Conservation (phyloP, 2,888 invertebrate species). For the Drosophila atripex region DNA sequence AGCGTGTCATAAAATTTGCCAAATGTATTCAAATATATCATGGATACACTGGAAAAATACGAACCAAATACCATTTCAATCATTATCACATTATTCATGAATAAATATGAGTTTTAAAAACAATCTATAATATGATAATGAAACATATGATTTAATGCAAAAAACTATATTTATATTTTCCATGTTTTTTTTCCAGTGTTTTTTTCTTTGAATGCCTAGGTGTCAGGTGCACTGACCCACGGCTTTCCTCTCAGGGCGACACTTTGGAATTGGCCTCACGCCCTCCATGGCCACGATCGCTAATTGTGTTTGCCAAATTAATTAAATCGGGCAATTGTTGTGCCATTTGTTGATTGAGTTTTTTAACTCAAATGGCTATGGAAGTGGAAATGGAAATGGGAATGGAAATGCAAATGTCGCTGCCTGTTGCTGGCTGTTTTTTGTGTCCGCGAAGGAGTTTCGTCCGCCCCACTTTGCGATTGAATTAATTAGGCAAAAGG, state of each 20-base stretch:
- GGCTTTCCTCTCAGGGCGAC: slow-evolving; percentile 6
- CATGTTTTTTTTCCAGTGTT: background rate
- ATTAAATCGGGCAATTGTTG: slow-evolving; percentile 62
- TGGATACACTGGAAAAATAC: slow-evolving; percentile 11
- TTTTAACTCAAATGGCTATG: slow-evolving; percentile 35
- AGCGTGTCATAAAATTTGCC: slow-evolving; percentile 45
- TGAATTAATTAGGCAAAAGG: slow-evolving; percentile 76
- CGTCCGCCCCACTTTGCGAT: slow-evolving; percentile 29
- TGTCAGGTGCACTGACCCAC: slow-evolving; percentile 45
- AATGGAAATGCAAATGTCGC: slow-evolving; percentile 40
- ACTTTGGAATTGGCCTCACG: slow-evolving; percentile 58
- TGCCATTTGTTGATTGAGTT: slow-evolving; percentile 65
- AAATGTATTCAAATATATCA: slow-evolving; percentile 47
- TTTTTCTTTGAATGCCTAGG: background rate
- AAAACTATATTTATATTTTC: no score
- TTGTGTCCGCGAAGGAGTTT: background rate
- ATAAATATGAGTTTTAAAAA: no score
- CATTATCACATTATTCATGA: no score
- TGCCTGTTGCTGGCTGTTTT: slow-evolving; percentile 41
- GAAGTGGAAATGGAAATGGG: slow-evolving; percentile 21
- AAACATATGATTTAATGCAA: no score
- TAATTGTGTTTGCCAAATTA: slow-evolving; percentile 68
- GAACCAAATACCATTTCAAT: background rate
- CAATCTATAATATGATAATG: no score
- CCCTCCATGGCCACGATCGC: slow-evolving; percentile 46